Evolutionary conservation across 2,888 invertebrate species (phyloP).

Genomic region (Pterostichus madidus): DNA sequence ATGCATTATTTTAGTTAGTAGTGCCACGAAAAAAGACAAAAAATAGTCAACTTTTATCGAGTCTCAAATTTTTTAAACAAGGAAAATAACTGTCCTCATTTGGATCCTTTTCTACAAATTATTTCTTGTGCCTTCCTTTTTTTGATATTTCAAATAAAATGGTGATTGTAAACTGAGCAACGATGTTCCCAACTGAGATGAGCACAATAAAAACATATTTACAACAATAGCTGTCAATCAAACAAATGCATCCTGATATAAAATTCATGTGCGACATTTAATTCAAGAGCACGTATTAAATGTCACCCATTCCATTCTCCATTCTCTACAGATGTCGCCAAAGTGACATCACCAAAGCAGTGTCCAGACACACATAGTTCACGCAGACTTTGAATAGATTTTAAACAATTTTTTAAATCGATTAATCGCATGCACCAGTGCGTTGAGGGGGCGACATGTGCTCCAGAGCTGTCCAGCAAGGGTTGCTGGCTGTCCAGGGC

Average conservation of each 20-base stretch:
- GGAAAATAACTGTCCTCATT: too few species aligned
- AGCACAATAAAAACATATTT: too few species aligned
- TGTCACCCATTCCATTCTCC: constrained; percentile 20
- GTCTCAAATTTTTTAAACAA: too few species aligned
- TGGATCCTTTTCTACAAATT: too few species aligned
- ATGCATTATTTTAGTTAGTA: too few species aligned
- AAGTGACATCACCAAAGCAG: constrained; percentile 14
- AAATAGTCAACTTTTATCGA: too few species aligned
- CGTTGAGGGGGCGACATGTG: constrained; percentile 66
- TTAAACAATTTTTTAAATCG: constrained; percentile 70
- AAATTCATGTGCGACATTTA: constrained; percentile 40
- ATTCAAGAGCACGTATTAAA: constrained; percentile 13
- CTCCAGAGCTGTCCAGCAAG: constrained; percentile 59
- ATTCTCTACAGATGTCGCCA: constrained; percentile 10
- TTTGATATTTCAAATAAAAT: too few species aligned
- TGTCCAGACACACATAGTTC: constrained; percentile 18
- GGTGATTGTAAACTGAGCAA: too few species aligned
- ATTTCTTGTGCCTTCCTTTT: too few species aligned
- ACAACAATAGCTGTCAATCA: constrained; percentile 40
- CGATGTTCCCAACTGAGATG: too few species aligned
- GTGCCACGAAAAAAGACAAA: too few species aligned
- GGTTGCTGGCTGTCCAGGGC: constrained; percentile 50
- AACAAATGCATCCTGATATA: constrained; percentile 7
- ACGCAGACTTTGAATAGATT: constrained; percentile 41
- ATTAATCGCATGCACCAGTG: constrained; percentile 69